A percentile compares a stretch with the other conserved stretches of the same genome.
These are phyloP conservation scores for Rana temporaria DNA, from an alignment of 2,113 vertebrate genomes.

Conservation along the genomic window DNA sequence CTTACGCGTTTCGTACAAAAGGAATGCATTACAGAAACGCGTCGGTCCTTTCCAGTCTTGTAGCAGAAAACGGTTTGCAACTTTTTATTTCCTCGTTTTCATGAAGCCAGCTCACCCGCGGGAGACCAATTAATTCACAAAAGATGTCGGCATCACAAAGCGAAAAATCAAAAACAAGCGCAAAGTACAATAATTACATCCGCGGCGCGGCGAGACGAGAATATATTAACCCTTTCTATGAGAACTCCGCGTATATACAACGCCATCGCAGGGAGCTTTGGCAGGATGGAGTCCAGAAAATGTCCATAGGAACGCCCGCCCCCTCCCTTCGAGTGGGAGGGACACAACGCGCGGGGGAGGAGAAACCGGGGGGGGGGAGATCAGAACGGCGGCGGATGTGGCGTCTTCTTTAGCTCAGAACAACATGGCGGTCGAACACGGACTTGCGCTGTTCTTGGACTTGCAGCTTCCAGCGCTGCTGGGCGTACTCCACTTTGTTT, in stretches of 20 bases:
- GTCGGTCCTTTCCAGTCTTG: no score
- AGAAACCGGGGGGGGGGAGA: not conserved
- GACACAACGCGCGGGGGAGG: not conserved
- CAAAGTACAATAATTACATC: not conserved
- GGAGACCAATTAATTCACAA: not conserved
- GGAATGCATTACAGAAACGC: no score
- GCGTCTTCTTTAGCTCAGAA: conserved; percentile 85
- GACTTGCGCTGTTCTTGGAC: conserved; percentile 98
- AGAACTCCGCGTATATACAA: not conserved
- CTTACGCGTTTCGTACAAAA: no score
- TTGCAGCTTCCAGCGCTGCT: conserved; percentile 97
- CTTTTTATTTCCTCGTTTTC: no score
- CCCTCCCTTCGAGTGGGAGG: not conserved
- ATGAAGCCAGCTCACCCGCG: no score
- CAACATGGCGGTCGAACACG: conserved; percentile 95
- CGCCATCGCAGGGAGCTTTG: not conserved
- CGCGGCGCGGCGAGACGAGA: no score
- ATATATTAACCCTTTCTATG: conserved; percentile 11
- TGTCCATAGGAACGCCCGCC: no score
- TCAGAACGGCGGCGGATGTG: not conserved
- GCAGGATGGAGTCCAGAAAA: no score
- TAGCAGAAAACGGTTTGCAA: no score
- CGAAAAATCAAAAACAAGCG: no score
- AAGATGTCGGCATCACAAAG: no score
- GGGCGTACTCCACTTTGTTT: conserved; percentile 96